phyloP scores from a whole-genome alignment of 2,113 vertebrate genomes.

The Caranx melampygus region DNA sequence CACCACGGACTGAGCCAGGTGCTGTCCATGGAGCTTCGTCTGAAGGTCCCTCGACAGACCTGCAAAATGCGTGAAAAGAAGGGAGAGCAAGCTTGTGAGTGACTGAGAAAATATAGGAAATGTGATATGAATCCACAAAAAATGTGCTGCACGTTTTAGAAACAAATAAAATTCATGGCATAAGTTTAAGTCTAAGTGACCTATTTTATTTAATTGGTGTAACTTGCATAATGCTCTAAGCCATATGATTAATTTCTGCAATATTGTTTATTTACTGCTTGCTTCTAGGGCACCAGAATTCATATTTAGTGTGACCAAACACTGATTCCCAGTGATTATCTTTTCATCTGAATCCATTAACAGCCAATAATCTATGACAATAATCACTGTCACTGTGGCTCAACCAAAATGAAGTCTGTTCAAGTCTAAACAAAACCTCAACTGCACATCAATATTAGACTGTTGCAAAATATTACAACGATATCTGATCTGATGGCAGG shows the following conservation, averaged over 20 bases:
- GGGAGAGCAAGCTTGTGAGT: not conserved
- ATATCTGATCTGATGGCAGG: not conserved
- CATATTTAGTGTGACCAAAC: not conserved
- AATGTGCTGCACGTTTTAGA: not conserved
- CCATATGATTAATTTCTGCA: not conserved
- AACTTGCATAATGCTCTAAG: not conserved
- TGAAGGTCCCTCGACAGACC: slow-evolving; percentile 88
- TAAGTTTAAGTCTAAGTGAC: too few relatives aligned
- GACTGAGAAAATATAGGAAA: too few relatives aligned
- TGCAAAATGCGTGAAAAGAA: slow-evolving; percentile 56
- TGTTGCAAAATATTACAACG: not conserved
- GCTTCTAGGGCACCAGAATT: not conserved
- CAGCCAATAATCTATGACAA: not conserved
- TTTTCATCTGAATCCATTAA: not conserved
- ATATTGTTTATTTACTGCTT: not conserved
- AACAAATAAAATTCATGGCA: too few relatives aligned
- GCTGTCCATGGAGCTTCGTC: slow-evolving; percentile 91
- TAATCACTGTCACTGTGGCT: not conserved
- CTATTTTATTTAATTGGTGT: not conserved
- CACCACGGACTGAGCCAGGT: slow-evolving; percentile 88
- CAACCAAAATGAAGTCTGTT: too few relatives aligned
- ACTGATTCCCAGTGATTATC: not conserved
- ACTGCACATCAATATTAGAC: not conserved
- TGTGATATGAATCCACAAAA: not conserved
- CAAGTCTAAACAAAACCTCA: not conserved